Evolutionary conservation across 2,888 invertebrate genomes (phyloP), one percentile per base, ranked within the genome.

Genomic region (Drosophila formosana): DNA sequence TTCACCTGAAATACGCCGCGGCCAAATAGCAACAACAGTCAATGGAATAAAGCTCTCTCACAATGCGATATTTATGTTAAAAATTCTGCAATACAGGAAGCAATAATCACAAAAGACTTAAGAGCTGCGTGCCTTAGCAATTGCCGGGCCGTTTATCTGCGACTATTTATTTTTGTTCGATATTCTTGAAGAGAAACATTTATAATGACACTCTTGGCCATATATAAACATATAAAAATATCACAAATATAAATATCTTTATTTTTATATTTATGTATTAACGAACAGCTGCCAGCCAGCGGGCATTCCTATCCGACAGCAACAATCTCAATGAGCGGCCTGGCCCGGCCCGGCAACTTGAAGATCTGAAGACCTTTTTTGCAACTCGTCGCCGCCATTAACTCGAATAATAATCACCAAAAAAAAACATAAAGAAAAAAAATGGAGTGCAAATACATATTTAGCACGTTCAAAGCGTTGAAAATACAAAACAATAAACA

Each of bases 1-100:
- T 78, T 78, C 82, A 82, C 80, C 56, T 60, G 61, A 82, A 82
- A 71, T 75, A 75, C 82, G 74, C 82, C 61, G 50, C 61, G 51
- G 50, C 41, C 23, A 34, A 30, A 58, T 41, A 62, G 30, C 53
- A 67, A 41, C 41, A 55, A 47, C 25, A 37, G 18, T 34, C 61
- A 18, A 18, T 18, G 18, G 18, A 18, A 18, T 39, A 50, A 65
- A 69, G 37, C 37, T 37, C 75, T 60, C 63, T 62, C 52, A 53
- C 56, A 60, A 55, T 63, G 57, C 49, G 53, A 60, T 43, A 52
- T 72, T 64, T 62, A 60, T 57, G 62, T 71, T 68, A 58, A 65
- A 51, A 66, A 70, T 70, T 78, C 65, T 74, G 43, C 82, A 63
- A 82, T 63, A 58, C 75, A 82, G 82, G 82, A 78, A 82, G 70